A percentile compares a stretch with the other conserved stretches of the same genome.
Conservation (phyloP, 2,113 vertebrate species). For the Hystrix cristata region DNA sequence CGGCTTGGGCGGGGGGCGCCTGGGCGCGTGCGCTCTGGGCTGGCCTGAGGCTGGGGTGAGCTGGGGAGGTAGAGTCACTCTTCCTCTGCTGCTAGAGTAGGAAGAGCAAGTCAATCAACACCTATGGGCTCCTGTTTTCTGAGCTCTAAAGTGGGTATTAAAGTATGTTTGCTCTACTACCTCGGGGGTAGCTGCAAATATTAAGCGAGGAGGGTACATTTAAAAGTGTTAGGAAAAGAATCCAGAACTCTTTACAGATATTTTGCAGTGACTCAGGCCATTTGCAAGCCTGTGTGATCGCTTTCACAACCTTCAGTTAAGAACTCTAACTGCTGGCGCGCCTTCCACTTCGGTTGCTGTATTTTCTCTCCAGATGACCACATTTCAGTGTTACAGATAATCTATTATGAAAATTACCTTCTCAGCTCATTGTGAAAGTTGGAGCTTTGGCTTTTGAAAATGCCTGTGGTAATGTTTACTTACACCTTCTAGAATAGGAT, state of each 20-base stretch:
- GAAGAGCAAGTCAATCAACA: background rate
- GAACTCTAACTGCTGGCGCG: background rate
- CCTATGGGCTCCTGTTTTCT: background rate
- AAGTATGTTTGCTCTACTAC: background rate
- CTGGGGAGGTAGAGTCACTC: background rate
- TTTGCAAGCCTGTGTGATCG: background rate
- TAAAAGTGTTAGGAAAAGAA: slow-evolving; percentile 33
- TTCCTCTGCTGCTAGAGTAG: background rate
- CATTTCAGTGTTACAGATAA: background rate
- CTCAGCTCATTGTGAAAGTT: background rate
- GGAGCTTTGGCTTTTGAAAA: slow-evolving; percentile 26
- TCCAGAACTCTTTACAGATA: background rate
- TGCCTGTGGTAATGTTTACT: background rate
- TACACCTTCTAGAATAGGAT: background rate
- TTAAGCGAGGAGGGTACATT: background rate
- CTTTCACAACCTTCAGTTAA: background rate
- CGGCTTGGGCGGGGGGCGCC: too few species aligned
- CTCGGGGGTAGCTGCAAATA: background rate
- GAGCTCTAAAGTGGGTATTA: background rate
- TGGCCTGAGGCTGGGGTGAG: background rate
- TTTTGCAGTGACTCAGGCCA: background rate
- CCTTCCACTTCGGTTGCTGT: background rate
- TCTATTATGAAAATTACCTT: background rate
- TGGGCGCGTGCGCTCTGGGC: background rate
- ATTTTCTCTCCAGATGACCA: background rate